Evolutionary conservation across 2,888 invertebrate genomes (phyloP).

Genomic region (Drosophila kambysellisi): DNA sequence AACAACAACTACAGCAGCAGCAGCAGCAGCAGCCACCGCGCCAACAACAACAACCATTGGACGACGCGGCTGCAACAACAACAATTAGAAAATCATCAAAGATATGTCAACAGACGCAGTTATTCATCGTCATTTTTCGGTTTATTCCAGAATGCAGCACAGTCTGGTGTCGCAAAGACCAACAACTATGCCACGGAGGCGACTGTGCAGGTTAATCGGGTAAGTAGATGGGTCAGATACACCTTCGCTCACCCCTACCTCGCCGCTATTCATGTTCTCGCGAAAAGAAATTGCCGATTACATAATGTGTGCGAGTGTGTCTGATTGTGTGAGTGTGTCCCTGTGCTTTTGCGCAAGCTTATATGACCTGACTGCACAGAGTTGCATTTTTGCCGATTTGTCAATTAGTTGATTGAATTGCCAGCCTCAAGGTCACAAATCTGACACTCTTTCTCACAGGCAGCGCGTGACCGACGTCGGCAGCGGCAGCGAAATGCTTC

Average conservation of each 20-base stretch:
- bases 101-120: conserved; percentile 55
- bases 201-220: conserved; percentile 84
- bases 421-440: conserved; percentile 43
- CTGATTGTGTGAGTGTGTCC: background rate
- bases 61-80: conserved; percentile 31
- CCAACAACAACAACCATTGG: conserved; percentile 37
- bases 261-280: background rate
- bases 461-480: conserved; percentile 58
- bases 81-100: conserved; percentile 45
- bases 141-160: conserved; percentile 83
- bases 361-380: conserved; percentile 55
- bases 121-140: conserved; percentile 83
- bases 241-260: background rate
- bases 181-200: conserved; percentile 85
- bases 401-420: conserved; percentile 12
- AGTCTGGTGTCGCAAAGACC: conserved; percentile 79
- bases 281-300: conserved; percentile 55
- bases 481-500: conserved; percentile 47
- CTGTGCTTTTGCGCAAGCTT: conserved; percentile 1
- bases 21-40: conserved; percentile 24
- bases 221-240: conserved; percentile 64
- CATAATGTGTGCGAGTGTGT: conserved; percentile 58
- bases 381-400: conserved; percentile 53
- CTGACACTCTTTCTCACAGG: conserved; percentile 8
- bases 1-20: conserved; percentile 6